Percentiles rank a stretch among this genome's conserved stretches.
phyloP scores from a whole-genome alignment of 2,888 invertebrate genomes.

The Drosophila meridiana region DNA sequence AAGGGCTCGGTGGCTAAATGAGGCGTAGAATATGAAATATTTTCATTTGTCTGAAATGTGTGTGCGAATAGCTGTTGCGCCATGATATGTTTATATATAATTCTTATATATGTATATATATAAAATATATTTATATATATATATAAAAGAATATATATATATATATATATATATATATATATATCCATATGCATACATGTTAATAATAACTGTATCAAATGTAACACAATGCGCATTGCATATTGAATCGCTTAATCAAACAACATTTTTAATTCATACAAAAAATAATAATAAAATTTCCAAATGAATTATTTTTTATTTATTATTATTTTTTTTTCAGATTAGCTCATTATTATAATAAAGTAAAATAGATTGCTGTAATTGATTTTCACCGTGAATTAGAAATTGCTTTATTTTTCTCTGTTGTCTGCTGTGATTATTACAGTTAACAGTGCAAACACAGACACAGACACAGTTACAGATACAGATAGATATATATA shows the following conservation, averaged over 20 bases:
- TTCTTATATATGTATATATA: not conserved
- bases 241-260: slow-evolving; percentile 63
- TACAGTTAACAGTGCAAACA: slow-evolving; percentile 13
- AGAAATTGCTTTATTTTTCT: slow-evolving; percentile 33
- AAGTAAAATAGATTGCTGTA: slow-evolving; percentile 33
- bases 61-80: slow-evolving; percentile 3
- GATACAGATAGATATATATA: not conserved
- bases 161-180: not conserved
- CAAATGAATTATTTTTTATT: slow-evolving; percentile 13
- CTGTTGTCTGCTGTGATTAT: slow-evolving; percentile 14
- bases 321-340: slow-evolving; percentile 5
- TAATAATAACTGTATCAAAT: too few relatives aligned
- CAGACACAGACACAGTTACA: not conserved
- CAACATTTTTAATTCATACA: slow-evolving; percentile 42
- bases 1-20: slow-evolving; percentile 8
- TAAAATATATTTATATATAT: not conserved
- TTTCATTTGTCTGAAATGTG: slow-evolving; percentile 50
- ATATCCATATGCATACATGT: not conserved
- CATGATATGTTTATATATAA: not conserved
- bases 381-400: slow-evolving; percentile 62
- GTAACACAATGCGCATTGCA: not conserved
- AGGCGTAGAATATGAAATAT: slow-evolving; percentile 42
- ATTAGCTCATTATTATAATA: slow-evolving; percentile 29
- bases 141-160: too few relatives aligned
- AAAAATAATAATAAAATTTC: slow-evolving; percentile 8